Evolutionary conservation across 1,140 invertebrate genomes (phyloP), one percentile per base, ranked within the genome.

Genomic region (Anagrus nilaparvatae): DNA sequence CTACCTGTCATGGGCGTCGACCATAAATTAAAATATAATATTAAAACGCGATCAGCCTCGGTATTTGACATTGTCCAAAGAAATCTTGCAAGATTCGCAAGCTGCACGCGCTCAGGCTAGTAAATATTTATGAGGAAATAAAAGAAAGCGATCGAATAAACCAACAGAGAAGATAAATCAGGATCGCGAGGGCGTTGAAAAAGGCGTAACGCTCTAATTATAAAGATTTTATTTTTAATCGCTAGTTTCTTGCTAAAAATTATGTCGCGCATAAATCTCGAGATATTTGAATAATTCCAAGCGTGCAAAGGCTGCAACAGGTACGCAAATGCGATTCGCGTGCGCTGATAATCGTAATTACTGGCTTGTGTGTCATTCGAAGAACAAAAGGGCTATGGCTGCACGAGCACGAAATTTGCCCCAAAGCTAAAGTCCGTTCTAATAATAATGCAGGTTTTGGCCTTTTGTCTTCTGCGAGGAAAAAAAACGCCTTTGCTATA

Each of bases 201-300:
- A 54, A 54, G 62, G 65, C 63, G 63, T 65, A 60, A 49, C 61
- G 55, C 54, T 55, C 61, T 67, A 67, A 67, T 67, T 67, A 64
- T 67, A 67, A 67, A n/a, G n/a, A n/a, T n/a, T n/a, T n/a, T n/a
- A n/a, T n/a, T n/a, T n/a, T n/a, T n/a, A 35, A 10, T 35, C 18
- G 8, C 33, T 17, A 12, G 12, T 29, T 29, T 29, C 12, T 14
- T 29, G n/a, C 20, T 21, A 35, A 35, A 35, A 35, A n/a, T n/a
- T n/a, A n/a, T 12, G 21, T 20, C 5, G 20, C 1, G 13, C 17
- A 12, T 35, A n/a, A 3, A 14, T 4, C 21, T 35, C 9, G 5
- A 12, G 6, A 20, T 12, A 20, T 23, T 35, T 20, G 13, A n/a
- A n/a, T 29, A 5, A 9, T 29, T 29, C 14, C 3, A 23, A 23